These are phyloP conservation scores for Cyrtonyx montezumae DNA, from an alignment of 2,113 vertebrate species.

Conservation along the genomic window DNA sequence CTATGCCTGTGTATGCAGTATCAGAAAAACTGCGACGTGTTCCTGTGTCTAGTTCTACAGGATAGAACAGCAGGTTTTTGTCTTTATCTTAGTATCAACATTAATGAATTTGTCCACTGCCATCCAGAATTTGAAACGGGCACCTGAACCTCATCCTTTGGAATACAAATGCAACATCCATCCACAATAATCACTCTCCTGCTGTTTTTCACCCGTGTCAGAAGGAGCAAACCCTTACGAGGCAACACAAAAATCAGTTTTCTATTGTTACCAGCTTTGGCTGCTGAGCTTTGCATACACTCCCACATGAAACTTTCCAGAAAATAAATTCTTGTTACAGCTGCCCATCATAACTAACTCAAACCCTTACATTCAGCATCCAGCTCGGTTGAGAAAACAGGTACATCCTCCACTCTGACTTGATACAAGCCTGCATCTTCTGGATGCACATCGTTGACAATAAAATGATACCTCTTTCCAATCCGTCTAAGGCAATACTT, in stretches of 20 bases:
- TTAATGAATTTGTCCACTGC: not conserved
- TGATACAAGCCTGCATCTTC: slow-evolving; percentile 91
- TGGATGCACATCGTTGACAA: slow-evolving; percentile 79
- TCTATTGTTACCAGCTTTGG: not conserved
- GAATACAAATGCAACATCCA: not conserved
- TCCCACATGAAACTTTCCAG: not conserved
- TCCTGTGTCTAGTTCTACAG: not conserved
- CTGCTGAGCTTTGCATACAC: not conserved
- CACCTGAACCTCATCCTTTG: not conserved
- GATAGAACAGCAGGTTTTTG: not conserved
- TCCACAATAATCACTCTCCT: not conserved
- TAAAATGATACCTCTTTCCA: slow-evolving; percentile 84
- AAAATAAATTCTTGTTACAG: not conserved
- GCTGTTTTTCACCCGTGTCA: not conserved
- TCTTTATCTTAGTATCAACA: not conserved
- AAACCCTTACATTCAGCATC: slow-evolving; percentile 75
- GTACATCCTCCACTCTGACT: slow-evolving; percentile 84
- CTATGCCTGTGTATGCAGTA: not conserved
- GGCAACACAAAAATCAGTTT: not conserved
- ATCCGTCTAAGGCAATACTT: slow-evolving; percentile 70
- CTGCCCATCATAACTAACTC: not conserved
- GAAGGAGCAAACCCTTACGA: not conserved
- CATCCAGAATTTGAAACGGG: not conserved
- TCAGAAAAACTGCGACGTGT: not conserved
- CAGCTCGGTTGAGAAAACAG: slow-evolving; percentile 83